Conservation (phyloP, 2,113 vertebrate species). For the Corythoichthys haematopterus region DNA sequence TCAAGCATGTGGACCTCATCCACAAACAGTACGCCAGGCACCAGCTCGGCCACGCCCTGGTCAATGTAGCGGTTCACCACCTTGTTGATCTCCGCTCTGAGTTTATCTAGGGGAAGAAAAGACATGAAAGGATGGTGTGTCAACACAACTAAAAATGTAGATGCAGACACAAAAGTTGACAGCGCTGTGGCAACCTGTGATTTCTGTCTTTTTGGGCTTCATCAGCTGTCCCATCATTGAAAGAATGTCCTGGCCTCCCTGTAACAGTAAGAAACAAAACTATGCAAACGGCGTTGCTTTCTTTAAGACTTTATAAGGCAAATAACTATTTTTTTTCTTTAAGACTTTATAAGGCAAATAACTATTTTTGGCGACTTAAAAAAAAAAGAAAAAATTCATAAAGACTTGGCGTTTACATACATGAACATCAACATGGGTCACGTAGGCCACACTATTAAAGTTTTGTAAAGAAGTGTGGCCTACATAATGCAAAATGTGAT, state of each 20-base stretch:
- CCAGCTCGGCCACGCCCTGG: slow-evolving; percentile 93
- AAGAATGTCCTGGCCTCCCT: slow-evolving; percentile 97
- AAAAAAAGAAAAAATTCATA: too few relatives aligned
- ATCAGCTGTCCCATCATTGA: slow-evolving; percentile 99
- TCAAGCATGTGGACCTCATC: slow-evolving; percentile 99
- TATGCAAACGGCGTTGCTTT: not conserved
- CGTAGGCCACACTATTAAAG: too few relatives aligned
- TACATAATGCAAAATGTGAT: too few relatives aligned
- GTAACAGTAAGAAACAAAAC: not conserved
- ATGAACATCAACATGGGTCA: too few relatives aligned
- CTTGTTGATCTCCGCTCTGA: slow-evolving; percentile 96
- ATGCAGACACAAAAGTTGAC: not conserved
- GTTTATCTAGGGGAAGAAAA: slow-evolving; percentile 77
- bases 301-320: not conserved
- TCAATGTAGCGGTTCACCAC: slow-evolving; percentile 99
- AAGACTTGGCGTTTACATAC: too few relatives aligned
- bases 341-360: not conserved
- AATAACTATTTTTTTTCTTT: not conserved
- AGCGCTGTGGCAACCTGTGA: slow-evolving; percentile 78
- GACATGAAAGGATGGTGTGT: not conserved
- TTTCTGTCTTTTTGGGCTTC: slow-evolving; percentile 99
- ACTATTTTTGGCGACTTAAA: too few relatives aligned
- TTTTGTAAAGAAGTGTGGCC: too few relatives aligned
- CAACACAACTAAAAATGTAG: not conserved
- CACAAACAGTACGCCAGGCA: slow-evolving; percentile 92